Evolutionary conservation across 2,888 invertebrate species (phyloP), one percentile per base, ranked within the genome.

Genomic region (Elgonia sp.): DNA sequence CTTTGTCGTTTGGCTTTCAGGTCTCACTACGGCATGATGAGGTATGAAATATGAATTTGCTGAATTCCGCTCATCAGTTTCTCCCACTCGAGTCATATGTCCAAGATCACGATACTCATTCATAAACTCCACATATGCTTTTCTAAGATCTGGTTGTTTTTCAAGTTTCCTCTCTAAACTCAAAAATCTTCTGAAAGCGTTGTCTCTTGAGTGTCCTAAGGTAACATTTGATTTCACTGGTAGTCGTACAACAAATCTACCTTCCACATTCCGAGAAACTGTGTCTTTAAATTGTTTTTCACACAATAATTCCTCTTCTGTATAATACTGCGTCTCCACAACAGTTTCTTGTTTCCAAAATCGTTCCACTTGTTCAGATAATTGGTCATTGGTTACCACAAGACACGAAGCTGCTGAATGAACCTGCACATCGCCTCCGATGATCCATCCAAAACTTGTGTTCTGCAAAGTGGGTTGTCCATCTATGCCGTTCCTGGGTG

Each of bases 161-260:
- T 6, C 16, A n/a, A 88, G 70, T 55, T 65, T 84, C 50, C 73
- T 79, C 67, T n/a, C n/a, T n/a, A n/a, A n/a, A n/a, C n/a, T n/a
- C n/a, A n/a, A n/a, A n/a, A n/a, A n/a, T n/a, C n/a, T n/a, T n/a
- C 88, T 82, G 16, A 87, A 42, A 2, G 80, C 40, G 4, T 50
- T 9, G 73, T 73, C 89, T 67, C 42, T 46, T 75, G 9, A 16
- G 50, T 10, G 90, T 37, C 88, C 87, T 7, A 90, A 50, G 1
- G 14, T 20, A 12, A 86, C 53, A 12, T 76, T 60, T 10, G 40
- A 8, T 16, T 73, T 29, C 12, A 21, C 18, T 14, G 86, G 88
- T 16, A 90, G 72, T n/a, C 84, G 83, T 6, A 90, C 90, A 5
- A 89, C 62, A 55, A 87, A 89, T 50, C 87, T 70, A 5, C 86